phyloP scores from a whole-genome alignment of 2,888 invertebrate genomes.

The Tortrix viridana region DNA sequence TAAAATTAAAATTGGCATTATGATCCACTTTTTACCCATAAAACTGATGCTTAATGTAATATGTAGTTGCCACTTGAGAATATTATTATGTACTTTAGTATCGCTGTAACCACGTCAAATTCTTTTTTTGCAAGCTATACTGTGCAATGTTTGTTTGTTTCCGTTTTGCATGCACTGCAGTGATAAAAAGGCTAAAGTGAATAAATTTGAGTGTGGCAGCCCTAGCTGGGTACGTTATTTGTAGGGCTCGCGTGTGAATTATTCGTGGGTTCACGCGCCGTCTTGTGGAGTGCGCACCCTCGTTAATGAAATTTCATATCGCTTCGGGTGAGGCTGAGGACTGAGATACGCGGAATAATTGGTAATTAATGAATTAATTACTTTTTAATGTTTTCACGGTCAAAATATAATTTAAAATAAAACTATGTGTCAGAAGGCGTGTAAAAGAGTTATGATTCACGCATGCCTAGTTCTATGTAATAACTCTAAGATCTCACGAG shows the following conservation, averaged over 20 bases:
- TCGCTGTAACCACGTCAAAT: too few species aligned
- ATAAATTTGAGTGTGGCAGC: slow-evolving; percentile 5
- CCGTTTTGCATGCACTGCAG: too few species aligned
- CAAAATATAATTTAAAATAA: background rate
- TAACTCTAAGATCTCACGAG: too few species aligned
- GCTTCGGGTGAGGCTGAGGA: slow-evolving; percentile 47
- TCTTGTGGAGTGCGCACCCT: slow-evolving; percentile 76
- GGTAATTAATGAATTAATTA: background rate
- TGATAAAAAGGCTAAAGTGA: too few species aligned
- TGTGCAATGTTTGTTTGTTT: too few species aligned
- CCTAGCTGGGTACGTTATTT: slow-evolving; percentile 68
- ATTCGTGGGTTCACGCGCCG: slow-evolving; percentile 82
- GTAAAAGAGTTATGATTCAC: too few species aligned
- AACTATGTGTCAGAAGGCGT: background rate
- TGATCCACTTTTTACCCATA: too few species aligned
- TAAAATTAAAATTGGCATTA: too few species aligned
- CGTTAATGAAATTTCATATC: slow-evolving; percentile 83
- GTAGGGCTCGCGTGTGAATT: slow-evolving; percentile 84
- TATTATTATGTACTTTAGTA: background rate
- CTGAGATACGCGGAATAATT: background rate
- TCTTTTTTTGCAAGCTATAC: too few species aligned
- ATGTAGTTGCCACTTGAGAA: too few species aligned
- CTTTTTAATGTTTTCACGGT: background rate
- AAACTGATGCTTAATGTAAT: too few species aligned
- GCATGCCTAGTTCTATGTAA: too few species aligned